Base-by-base conservation (phyloP, 1,140 invertebrate species). In the Zaprionus camerounensis region DNA sequence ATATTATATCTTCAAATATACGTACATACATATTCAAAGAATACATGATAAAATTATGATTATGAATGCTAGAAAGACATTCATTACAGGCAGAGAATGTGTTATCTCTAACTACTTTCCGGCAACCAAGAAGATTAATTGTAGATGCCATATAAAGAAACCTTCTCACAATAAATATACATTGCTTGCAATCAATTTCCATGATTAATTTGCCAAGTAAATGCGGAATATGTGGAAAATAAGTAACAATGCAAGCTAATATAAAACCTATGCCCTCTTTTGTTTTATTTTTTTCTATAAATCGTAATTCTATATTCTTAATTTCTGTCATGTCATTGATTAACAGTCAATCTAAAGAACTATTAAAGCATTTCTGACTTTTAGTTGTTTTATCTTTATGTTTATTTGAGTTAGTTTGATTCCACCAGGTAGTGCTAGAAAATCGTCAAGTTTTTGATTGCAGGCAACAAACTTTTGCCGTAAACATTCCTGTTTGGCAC, bases 401-500 rank as follows among this genome's bases (percentile, higher is more conserved):
- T 31, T 22, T 20, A 12, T 67, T 57, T 3, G 36, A 31, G 31
- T 56, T 56, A 28, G 31, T 44, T 46, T 31, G 26, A 53, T 65
- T 56, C 13, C 6, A 15, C 51, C 51, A 66, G 63, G 63, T 66
- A 66, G 31, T 51, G 55, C 34, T 59, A 44, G 61, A 24, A 53
- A 71, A 71, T 53, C 41, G 44, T 76, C 53, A 65, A 65, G 62
- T 58, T 44, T 46, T 69, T 71, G 73, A 76, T 66, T 71, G 61
- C 68, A 72, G 58, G 63, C 69, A 72, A 49, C 73, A 72, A 76
- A 72, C 57, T 71, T 76, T 61, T 65, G 67, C 73, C 62, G 46
- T 64, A 78, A 78, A 78, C 82, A 88, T 78, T 88, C 83, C 83
- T 78, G 84, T 87, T 87, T 82, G 70, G 59, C 68, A 53, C 70